Evolutionary conservation across 2,797 vertebrate genomes (phyloP).

Genomic region (Helicolenus hilgendorfi): DNA sequence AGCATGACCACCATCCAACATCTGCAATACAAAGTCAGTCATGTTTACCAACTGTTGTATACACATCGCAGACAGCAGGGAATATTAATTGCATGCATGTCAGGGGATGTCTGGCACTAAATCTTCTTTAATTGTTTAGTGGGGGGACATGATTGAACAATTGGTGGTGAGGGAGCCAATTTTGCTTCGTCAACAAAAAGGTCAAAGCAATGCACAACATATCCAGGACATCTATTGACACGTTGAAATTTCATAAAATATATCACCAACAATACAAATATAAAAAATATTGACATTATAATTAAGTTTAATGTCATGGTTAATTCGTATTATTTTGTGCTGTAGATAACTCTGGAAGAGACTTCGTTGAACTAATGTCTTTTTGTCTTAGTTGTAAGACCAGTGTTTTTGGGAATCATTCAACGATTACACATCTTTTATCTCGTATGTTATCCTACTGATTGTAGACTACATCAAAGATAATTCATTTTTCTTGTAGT

Average conservation of each 20-base stretch:
- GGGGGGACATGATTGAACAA: slow-evolving; percentile 38
- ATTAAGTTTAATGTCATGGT: not conserved
- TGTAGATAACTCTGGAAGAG: not conserved
- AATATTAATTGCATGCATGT: slow-evolving; percentile 78
- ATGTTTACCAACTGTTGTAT: slow-evolving; percentile 78
- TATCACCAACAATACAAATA: not conserved
- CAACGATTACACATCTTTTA: not conserved
- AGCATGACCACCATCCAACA: slow-evolving; percentile 79
- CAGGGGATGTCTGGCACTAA: slow-evolving; percentile 62
- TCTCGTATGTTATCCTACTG: not conserved
- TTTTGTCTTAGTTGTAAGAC: not conserved
- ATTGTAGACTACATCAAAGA: slow-evolving; percentile 1
- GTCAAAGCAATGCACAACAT: not conserved
- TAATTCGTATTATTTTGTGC: not conserved
- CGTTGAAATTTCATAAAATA: not conserved
- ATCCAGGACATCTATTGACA: not conserved
- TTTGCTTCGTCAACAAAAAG: slow-evolving; percentile 47
- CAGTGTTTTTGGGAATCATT: not conserved
- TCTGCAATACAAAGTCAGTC: slow-evolving; percentile 77
- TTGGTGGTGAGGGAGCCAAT: slow-evolving; percentile 44
- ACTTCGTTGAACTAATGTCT: not conserved
- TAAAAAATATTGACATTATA: not conserved
- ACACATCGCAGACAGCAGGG: slow-evolving; percentile 69
- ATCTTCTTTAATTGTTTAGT: slow-evolving; percentile 75
- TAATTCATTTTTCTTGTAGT: not conserved